These are phyloP conservation scores for Uloborus plumipes DNA, from an alignment of 2,888 invertebrate species.

Conservation along the genomic window DNA sequence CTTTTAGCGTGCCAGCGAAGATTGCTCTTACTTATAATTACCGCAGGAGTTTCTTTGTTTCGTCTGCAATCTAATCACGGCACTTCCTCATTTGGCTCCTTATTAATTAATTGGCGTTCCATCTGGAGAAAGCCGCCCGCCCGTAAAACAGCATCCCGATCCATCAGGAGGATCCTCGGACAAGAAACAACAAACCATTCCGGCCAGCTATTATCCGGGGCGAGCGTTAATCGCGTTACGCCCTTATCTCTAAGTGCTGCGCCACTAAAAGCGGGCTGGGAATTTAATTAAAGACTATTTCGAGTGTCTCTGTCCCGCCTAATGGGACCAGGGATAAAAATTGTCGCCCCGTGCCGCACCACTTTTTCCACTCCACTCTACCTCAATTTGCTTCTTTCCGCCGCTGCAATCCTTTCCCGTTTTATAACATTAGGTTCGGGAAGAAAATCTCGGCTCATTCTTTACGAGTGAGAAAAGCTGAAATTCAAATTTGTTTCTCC, in stretches of 20 bases:
- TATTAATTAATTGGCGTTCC: too few relatives aligned
- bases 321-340: background rate
- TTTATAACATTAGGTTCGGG: too few relatives aligned
- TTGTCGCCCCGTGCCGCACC: background rate
- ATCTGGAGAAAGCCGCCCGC: too few relatives aligned
- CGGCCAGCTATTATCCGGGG: slow-evolving; percentile 1
- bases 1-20: too few relatives aligned
- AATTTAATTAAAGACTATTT: slow-evolving; percentile 10
- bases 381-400: background rate
- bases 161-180: slow-evolving; percentile 4
- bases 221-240: slow-evolving; percentile 7
- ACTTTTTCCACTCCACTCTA: slow-evolving; percentile 5
- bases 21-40: too few relatives aligned
- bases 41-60: too few relatives aligned
- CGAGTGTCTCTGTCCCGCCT: slow-evolving; percentile 1
- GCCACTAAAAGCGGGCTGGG: background rate
- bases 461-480: too few relatives aligned
- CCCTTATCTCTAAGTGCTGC: slow-evolving; percentile 10
- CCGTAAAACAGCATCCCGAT: slow-evolving; percentile 1
- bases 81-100: too few relatives aligned
- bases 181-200: slow-evolving; percentile 5
- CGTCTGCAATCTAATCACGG: too few relatives aligned
- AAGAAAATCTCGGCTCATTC: too few relatives aligned
- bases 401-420: background rate
- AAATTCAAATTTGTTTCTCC: too few relatives aligned